These are phyloP conservation scores for Fringilla coelebs DNA, from an alignment of 2,797 vertebrate genomes.

Conservation along the genomic window DNA sequence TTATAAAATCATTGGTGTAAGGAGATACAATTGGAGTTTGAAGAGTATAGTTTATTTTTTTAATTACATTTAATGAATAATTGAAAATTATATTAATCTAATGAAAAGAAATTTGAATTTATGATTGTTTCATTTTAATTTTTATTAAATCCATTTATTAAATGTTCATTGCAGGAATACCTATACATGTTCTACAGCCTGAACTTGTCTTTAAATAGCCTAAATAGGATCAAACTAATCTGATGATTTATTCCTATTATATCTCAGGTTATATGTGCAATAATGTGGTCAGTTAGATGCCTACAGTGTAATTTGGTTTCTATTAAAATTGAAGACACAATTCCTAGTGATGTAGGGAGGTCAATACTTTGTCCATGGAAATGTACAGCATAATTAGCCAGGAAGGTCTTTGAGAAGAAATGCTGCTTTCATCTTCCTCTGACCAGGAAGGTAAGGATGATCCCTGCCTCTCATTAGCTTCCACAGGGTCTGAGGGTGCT, in stretches of 20 bases:
- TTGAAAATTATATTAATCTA: slow-evolving; percentile 40
- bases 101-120: slow-evolving; percentile 43
- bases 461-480: neutral
- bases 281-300: neutral
- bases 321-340: neutral
- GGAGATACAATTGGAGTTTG: slow-evolving; percentile 6
- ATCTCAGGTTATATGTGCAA: neutral
- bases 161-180: neutral
- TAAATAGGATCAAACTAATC: neutral
- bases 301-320: neutral
- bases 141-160: slow-evolving; percentile 22
- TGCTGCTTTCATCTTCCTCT: neutral
- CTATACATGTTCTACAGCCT: neutral
- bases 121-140: slow-evolving; percentile 11
- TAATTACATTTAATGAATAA: slow-evolving; percentile 49
- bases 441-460: neutral
- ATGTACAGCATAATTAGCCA: neutral
- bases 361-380: neutral
- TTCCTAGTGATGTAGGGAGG: neutral
- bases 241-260: neutral
- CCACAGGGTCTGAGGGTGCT: neutral
- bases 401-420: neutral
- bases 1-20: slow-evolving; percentile 56
- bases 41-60: slow-evolving; percentile 36
- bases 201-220: neutral